Base-by-base conservation (phyloP, 2,888 invertebrate species). In the Rhingia rostrata region DNA sequence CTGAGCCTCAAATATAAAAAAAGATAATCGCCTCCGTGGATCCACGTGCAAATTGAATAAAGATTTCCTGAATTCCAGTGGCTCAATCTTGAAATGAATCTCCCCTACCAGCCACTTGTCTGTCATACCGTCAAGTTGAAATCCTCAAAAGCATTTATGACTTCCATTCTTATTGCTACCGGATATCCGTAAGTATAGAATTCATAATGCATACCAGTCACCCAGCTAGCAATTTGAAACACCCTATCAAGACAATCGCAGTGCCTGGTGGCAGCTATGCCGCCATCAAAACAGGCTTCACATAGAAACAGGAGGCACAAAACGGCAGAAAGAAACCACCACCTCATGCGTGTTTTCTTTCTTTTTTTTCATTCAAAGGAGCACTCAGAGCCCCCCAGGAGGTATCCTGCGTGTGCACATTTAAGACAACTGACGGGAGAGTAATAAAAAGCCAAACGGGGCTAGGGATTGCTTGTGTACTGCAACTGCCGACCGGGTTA, bases 131-230 rank as follows among this genome's bases (percentile, higher is more conserved):
- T 61, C 56, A 70, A 78, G 39, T 32, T 53, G 72, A 61, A 67
- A 72, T 72, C 60, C 72, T 43, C 22, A 63, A 60, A 77, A 72
- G 33, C 70, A 66, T 66, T 80, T 82, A 82, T 37, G 60, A 72
- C 77, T 72, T 61, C 66, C 77, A 22, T 1, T 66, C 72, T 72
- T 78, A 78, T 75, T 81, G 64, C 70, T 58, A 64, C 9, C 69
- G 81, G 81, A 81, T 72, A 82, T 82, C 78, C 72, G 82, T 61
- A 72, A 67, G 60, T 60, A 54, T 72, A 49, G 66, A 78, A 82
- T 77, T 82, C 82, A 82, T 72, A 78, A 72, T 78, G 78, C 82
- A 78, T 82, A 82, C 63, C 69, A 81, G 81, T 47, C 69, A 66
- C 58, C 53, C 61, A 73, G 39, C 53, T 47, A 53, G 51, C 51